These are phyloP conservation scores for Orussus abietinus DNA, from an alignment of 1,140 invertebrate genomes.

Conservation along the genomic window DNA sequence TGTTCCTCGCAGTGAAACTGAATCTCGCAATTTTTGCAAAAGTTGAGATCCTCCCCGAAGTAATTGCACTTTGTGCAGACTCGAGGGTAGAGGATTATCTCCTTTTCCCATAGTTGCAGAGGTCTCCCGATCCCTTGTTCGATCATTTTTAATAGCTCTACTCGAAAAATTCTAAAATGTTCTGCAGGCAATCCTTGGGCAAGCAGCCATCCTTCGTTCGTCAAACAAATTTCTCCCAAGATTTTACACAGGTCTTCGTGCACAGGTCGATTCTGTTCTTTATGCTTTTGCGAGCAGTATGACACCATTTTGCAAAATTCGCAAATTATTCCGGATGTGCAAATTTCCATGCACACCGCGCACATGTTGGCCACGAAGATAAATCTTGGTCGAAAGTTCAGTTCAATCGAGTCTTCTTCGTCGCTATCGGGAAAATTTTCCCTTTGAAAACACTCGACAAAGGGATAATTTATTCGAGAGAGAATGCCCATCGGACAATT, in stretches of 20 bases:
- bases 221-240: constrained; percentile 26
- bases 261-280: constrained; percentile 37
- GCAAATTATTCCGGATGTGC: constrained; percentile 30
- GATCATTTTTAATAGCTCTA: constrained; percentile 59
- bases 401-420: constrained; percentile 32
- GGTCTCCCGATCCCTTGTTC: constrained; percentile 57
- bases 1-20: constrained; percentile 42
- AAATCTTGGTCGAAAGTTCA: constrained; percentile 38
- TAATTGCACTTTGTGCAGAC: constrained; percentile 54
- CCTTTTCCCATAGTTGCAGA: constrained; percentile 63
- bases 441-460: constrained; percentile 12
- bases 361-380: constrained; percentile 43
- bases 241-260: constrained; percentile 52
- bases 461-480: constrained; percentile 26
- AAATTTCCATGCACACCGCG: constrained; percentile 40
- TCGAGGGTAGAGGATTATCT: constrained; percentile 64
- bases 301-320: constrained; percentile 53
- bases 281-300: constrained; percentile 55
- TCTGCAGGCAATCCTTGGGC: constrained; percentile 55
- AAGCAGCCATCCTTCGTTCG: constrained; percentile 47
- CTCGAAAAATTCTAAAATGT: constrained; percentile 58
- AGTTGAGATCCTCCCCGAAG: constrained; percentile 55
- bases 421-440: constrained; percentile 18
- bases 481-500: constrained; percentile 20
- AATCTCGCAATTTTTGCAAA: constrained; percentile 59